A percentile compares a stretch with the other conserved stretches of the same genome.
These are phyloP conservation scores for Sinelater perroti DNA, from an alignment of 2,888 invertebrate species.

Conservation along the genomic window DNA sequence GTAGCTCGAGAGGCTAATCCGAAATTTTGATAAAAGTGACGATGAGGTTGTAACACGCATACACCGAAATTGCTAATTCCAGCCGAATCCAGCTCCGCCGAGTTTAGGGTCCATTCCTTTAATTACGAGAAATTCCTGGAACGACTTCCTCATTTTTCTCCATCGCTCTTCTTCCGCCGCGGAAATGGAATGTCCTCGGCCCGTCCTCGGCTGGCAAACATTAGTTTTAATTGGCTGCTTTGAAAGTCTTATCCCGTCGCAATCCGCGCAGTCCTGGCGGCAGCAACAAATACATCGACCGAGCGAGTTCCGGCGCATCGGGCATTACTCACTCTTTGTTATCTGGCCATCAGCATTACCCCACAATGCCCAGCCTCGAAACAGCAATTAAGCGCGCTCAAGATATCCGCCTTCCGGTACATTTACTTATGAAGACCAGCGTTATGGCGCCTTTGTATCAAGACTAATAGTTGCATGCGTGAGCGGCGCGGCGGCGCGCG, in stretches of 20 bases:
- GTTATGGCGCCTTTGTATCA: slow-evolving; percentile 48
- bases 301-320: slow-evolving; percentile 48
- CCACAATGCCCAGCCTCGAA: slow-evolving; percentile 52
- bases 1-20: no score
- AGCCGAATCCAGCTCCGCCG: no score
- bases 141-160: slow-evolving; percentile 21
- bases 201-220: slow-evolving; percentile 4
- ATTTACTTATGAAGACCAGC: slow-evolving; percentile 58
- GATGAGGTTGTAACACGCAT: no score
- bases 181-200: slow-evolving; percentile 15
- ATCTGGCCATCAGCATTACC: slow-evolving; percentile 52
- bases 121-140: slow-evolving; percentile 24
- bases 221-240: slow-evolving; percentile 5
- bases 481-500: slow-evolving; percentile 30
- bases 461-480: slow-evolving; percentile 40
- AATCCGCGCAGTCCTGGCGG: not conserved
- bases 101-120: slow-evolving; percentile 14
- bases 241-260: not conserved
- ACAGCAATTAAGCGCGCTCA: slow-evolving; percentile 60
- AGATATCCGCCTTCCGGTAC: slow-evolving; percentile 60
- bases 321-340: slow-evolving; percentile 53
- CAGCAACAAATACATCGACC: slow-evolving; percentile 44
- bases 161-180: not conserved
- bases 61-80: no score
- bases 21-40: no score